Evolutionary conservation across 2,797 vertebrate genomes (phyloP).

Genomic region (Lacerta bilineata): DNA sequence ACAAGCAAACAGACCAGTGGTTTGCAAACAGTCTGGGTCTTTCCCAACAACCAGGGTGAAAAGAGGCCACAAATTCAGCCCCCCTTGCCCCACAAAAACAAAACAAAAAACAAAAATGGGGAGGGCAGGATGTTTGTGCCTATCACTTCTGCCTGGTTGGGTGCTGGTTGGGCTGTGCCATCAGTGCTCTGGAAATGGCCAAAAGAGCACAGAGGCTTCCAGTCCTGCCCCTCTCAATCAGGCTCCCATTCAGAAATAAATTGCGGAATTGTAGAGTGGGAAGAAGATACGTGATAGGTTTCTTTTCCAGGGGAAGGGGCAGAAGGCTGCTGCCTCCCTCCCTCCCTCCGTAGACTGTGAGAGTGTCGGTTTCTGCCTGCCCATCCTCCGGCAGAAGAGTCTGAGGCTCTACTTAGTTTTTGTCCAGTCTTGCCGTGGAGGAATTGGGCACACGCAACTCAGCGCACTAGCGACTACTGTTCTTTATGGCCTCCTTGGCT

Average conservation of each 20-base stretch:
- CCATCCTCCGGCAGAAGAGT: slow-evolving; percentile 75
- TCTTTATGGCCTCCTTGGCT: slow-evolving; percentile 93
- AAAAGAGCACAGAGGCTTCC: slow-evolving; percentile 70
- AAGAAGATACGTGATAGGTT: slow-evolving; percentile 81
- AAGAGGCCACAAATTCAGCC: slow-evolving; percentile 74
- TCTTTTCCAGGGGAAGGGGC: slow-evolving; percentile 75
- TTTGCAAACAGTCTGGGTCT: slow-evolving; percentile 58
- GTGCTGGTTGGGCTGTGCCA: slow-evolving; percentile 76
- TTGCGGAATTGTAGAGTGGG: slow-evolving; percentile 82
- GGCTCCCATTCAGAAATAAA: slow-evolving; percentile 82
- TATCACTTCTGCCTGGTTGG: slow-evolving; percentile 76
- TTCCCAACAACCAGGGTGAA: slow-evolving; percentile 61
- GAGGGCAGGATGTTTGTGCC: slow-evolving; percentile 34
- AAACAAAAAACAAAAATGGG: slow-evolving; percentile 47
- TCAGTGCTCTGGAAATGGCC: slow-evolving; percentile 76
- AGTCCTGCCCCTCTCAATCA: slow-evolving; percentile 74
- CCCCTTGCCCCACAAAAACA: slow-evolving; percentile 67
- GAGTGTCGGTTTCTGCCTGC: slow-evolving; percentile 69
- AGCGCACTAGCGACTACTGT: slow-evolving; percentile 91
- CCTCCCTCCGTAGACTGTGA: slow-evolving; percentile 64
- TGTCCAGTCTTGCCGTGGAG: slow-evolving; percentile 77
- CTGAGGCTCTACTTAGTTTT: slow-evolving; percentile 75
- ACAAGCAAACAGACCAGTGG: slow-evolving; percentile 54
- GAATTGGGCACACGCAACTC: slow-evolving; percentile 68
- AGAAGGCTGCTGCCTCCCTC: slow-evolving; percentile 59